phyloP scores from a whole-genome alignment of 2,888 invertebrate genomes.

The Drosophila kambysellisi region DNA sequence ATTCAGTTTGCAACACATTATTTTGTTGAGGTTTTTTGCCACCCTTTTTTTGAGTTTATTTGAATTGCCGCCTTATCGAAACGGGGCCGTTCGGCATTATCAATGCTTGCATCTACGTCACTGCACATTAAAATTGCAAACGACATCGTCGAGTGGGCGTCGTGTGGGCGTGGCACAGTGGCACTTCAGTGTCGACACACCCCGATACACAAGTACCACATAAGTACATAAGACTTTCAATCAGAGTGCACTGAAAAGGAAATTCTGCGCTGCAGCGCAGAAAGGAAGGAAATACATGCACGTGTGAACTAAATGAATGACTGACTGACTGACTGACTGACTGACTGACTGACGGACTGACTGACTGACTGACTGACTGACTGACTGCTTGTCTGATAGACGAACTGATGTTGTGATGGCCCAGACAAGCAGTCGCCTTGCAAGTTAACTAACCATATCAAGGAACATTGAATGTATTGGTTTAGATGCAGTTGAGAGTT shows the following conservation, averaged over 20 bases:
- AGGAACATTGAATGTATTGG: conserved; percentile 39
- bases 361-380: conserved; percentile 18
- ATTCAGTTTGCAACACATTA: conserved; percentile 12
- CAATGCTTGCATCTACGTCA: conserved; percentile 70
- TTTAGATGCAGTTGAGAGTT: conserved; percentile 32
- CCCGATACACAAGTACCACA: conserved; percentile 45
- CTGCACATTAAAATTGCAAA: conserved; percentile 76
- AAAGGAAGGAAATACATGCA: conserved; percentile 74
- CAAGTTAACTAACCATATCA: conserved; percentile 58
- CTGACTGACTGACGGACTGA: conserved; percentile 4
- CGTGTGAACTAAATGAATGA: conserved; percentile 49
- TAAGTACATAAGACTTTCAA: conserved; percentile 73
- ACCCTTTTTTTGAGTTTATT: conserved; percentile 46
- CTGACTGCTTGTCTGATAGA: conserved; percentile 19
- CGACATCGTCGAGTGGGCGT: conserved; percentile 34
- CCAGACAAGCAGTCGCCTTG: conserved; percentile 26
- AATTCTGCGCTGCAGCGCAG: conserved; percentile 79
- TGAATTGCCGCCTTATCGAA: conserved; percentile 59
- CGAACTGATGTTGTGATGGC: conserved; percentile 21
- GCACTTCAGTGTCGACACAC: conserved; percentile 49
- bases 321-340: conserved; percentile 20
- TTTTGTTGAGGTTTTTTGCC: background rate
- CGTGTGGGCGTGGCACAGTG: background rate
- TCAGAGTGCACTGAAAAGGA: conserved; percentile 77
- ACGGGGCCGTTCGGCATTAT: conserved; percentile 58